Percentiles rank a stretch among this genome's conserved stretches.
Evolutionary conservation across 2,888 invertebrate species (phyloP).

Genomic region (Sussaba pulchella): DNA sequence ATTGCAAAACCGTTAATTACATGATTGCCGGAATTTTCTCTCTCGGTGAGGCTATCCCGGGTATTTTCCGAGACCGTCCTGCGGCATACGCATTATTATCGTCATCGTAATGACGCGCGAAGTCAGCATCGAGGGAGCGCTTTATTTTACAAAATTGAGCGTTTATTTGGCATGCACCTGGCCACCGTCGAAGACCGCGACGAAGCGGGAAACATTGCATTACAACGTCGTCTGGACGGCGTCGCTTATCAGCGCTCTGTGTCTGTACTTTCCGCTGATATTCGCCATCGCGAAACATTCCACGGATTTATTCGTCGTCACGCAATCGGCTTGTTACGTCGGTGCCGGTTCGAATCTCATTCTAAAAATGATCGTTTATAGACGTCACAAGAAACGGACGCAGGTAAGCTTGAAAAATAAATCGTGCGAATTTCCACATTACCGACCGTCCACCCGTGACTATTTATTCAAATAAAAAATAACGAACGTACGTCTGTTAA

Average conservation of each 20-base stretch:
- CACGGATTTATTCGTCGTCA: constrained; percentile 49
- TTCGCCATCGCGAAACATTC: constrained; percentile 42
- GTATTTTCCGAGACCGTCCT: no score
- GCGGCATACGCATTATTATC: no score
- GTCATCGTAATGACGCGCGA: constrained; percentile 17
- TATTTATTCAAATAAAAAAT: not conserved
- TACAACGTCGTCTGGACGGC: constrained; percentile 55
- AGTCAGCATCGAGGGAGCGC: constrained; percentile 50
- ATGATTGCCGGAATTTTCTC: no score
- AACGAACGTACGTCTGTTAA: not conserved
- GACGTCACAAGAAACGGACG: constrained; percentile 51
- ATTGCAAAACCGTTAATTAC: no score
- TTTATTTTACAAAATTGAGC: constrained; percentile 60
- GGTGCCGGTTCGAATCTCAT: constrained; percentile 60
- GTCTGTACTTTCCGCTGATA: constrained; percentile 51
- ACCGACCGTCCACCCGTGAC: not conserved
- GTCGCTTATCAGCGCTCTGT: constrained; percentile 25
- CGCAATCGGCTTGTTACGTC: constrained; percentile 59
- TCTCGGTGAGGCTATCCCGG: no score
- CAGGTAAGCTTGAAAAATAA: constrained; percentile 48
- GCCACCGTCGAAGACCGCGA: constrained; percentile 47
- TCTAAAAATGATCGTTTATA: constrained; percentile 65
- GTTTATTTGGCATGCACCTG: constrained; percentile 64
- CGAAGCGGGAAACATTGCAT: constrained; percentile 40
- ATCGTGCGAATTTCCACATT: no score